A percentile compares a stretch with the other conserved stretches of the same genome.
These are phyloP conservation scores for Calameuta pallipes DNA, from an alignment of 2,888 invertebrate genomes.

Conservation along the genomic window DNA sequence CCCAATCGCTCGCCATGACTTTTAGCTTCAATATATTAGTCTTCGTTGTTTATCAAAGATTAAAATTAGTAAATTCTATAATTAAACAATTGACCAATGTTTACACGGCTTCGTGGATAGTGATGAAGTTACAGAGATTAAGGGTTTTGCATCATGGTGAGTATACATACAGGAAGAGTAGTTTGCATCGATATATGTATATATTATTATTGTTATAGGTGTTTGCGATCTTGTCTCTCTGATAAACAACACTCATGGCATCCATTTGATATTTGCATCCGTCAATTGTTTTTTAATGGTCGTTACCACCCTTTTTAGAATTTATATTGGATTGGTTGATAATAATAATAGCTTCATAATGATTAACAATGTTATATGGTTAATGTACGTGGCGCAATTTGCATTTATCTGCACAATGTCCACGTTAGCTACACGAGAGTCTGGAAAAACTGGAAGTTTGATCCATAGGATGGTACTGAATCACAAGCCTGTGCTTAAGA, in stretches of 20 bases:
- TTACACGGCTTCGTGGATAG: constrained; percentile 31
- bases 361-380: constrained; percentile 53
- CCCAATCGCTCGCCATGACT: constrained; percentile 44
- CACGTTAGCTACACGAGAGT: constrained; percentile 39
- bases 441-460: constrained; percentile 39
- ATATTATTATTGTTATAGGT: constrained; percentile 26
- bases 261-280: constrained; percentile 47
- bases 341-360: constrained; percentile 44
- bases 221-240: constrained; percentile 40
- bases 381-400: constrained; percentile 45
- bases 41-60: constrained; percentile 40
- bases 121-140: constrained; percentile 42
- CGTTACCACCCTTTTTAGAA: constrained; percentile 50
- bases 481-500: constrained; percentile 11
- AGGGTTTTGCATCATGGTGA: constrained; percentile 46
- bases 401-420: constrained; percentile 45
- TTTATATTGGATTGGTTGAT: constrained; percentile 54
- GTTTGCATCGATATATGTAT: not conserved
- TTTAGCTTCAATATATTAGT: constrained; percentile 48
- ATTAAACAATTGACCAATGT: constrained; percentile 34
- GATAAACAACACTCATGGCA: constrained; percentile 45
- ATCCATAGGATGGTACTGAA: constrained; percentile 38
- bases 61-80: constrained; percentile 38
- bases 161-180: constrained; percentile 11
- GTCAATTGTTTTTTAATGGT: constrained; percentile 54